Conservation (phyloP, 2,113 vertebrate genomes). For the Collichthys lucidus region DNA sequence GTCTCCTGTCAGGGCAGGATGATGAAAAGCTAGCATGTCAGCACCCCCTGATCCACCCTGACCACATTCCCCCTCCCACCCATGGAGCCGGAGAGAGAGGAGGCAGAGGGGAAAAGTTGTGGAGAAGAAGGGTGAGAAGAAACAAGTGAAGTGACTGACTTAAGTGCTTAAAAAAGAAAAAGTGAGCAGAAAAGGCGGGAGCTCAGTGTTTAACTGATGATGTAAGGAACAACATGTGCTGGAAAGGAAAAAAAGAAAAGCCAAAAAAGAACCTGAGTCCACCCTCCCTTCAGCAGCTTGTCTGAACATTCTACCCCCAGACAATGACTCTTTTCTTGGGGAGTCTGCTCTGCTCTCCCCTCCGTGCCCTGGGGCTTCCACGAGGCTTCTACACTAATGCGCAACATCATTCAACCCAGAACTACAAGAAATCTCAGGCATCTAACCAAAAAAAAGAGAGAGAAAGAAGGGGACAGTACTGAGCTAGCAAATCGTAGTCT, state of each 20-base stretch:
- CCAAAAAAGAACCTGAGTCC: slow-evolving; percentile 23
- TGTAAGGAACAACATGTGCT: slow-evolving; percentile 28
- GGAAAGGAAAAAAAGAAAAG: neutral
- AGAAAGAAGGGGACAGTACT: neutral
- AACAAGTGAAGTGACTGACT: slow-evolving; percentile 32
- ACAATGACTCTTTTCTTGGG: slow-evolving; percentile 60
- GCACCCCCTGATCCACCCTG: slow-evolving; percentile 57
- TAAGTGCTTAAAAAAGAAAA: slow-evolving; percentile 5
- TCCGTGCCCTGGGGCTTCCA: slow-evolving; percentile 54
- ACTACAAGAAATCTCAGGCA: slow-evolving; percentile 47
- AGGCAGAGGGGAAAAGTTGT: slow-evolving; percentile 4
- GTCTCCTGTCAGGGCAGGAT: slow-evolving; percentile 54
- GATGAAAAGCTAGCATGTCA: slow-evolving; percentile 71
- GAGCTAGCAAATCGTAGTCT: neutral
- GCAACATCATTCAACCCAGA: slow-evolving; percentile 70
- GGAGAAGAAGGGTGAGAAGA: slow-evolving; percentile 8
- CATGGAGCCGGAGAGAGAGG: slow-evolving; percentile 41
- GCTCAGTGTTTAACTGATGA: slow-evolving; percentile 45
- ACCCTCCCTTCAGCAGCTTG: slow-evolving; percentile 60
- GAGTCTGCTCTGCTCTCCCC: slow-evolving; percentile 56
- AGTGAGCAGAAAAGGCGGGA: slow-evolving; percentile 17
- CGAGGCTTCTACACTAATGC: slow-evolving; percentile 67
- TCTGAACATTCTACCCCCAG: slow-evolving; percentile 54
- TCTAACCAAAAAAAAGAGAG: slow-evolving; percentile 15
- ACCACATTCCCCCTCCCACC: slow-evolving; percentile 60